Base-by-base conservation (phyloP, 2,113 vertebrate species). In the Raphicerus campestris region DNA sequence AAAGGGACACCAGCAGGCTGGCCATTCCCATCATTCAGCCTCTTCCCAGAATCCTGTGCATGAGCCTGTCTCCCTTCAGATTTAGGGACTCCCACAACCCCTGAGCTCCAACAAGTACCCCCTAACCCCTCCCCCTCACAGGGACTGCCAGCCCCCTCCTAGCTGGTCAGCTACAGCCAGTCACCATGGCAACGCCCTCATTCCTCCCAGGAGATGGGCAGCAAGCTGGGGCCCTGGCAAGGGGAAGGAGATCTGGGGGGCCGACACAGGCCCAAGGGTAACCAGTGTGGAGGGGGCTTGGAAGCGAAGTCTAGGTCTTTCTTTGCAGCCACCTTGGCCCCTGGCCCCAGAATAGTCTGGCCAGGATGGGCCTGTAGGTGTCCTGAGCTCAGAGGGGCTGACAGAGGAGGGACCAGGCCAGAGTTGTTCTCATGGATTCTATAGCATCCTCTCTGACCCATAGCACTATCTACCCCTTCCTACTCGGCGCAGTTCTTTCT, bases 131-230 rank as follows among this genome's bases (percentile, higher is more conserved):
- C 93, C 95, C 92, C 92, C 88, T 91, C 82, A 85, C 56, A 88
- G 61, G 51, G n/a, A n/a, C 63, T 49, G 47, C 93, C 92, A 88
- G 73, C 77, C 83, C 95, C 89, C 58, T 82, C 75, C 87, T 84
- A 89, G 75, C 97, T 95, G 89, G 97, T 96, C 60, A 92, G 94
- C 89, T 49, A 92, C 26, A 87, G 83, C 47, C 91, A 86, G 92
- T 98, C 98, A 89, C 98, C 98, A 98, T 87, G 97, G 96, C 96
- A 98, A 99, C 95, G 89, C 97, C 98, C 98, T 98, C 98, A 97
- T 98, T 99, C 98, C 95, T 98, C 96, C 96, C 93, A 35, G 80
- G 96, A 47, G 93, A 97, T 91, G 70, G 53, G 66, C 93, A 94
- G 90, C 42, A 93, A 97, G 89, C 83, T 93, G 93, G 42, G 94